Percentiles rank a stretch among this genome's conserved stretches.
These are phyloP conservation scores for Imbricaverruca yamaguchii DNA, from an alignment of 2,888 invertebrate species.

Conservation along the genomic window DNA sequence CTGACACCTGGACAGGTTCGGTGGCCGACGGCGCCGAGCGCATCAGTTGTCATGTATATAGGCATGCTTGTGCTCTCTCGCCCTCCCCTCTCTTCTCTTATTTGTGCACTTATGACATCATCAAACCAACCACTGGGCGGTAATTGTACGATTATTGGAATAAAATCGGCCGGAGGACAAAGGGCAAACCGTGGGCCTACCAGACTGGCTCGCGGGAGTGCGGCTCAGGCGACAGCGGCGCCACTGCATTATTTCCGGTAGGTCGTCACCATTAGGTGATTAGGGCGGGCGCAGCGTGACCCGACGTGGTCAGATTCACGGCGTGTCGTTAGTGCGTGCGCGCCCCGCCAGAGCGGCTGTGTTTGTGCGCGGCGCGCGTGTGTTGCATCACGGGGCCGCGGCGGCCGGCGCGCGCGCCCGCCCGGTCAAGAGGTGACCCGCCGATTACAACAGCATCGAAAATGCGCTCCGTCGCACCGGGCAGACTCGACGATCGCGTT, in stretches of 20 bases:
- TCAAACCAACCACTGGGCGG: background rate
- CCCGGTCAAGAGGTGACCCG: background rate
- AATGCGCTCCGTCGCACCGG: background rate
- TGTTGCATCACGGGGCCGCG: background rate
- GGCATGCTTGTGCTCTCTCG: background rate
- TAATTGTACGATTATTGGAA: background rate
- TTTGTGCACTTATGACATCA: background rate
- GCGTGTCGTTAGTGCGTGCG: background rate
- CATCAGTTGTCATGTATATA: background rate
- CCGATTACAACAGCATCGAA: background rate
- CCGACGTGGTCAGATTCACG: background rate
- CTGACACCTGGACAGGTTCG: too few relatives aligned
- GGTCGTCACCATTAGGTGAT: background rate
- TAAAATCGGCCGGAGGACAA: background rate
- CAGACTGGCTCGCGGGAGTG: background rate
- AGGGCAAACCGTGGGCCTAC: background rate
- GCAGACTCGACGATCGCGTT: background rate
- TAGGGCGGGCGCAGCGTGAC: background rate
- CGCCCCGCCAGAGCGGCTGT: background rate
- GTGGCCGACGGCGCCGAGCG: background rate
- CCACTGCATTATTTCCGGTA: conserved; percentile 4
- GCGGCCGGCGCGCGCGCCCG: background rate
- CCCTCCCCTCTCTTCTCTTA: background rate
- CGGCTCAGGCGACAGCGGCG: background rate
- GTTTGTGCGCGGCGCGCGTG: background rate